Percentiles rank a stretch among this genome's conserved stretches.
phyloP scores from a whole-genome alignment of 2,797 vertebrate species.

The Gymnoscopelus braueri region DNA sequence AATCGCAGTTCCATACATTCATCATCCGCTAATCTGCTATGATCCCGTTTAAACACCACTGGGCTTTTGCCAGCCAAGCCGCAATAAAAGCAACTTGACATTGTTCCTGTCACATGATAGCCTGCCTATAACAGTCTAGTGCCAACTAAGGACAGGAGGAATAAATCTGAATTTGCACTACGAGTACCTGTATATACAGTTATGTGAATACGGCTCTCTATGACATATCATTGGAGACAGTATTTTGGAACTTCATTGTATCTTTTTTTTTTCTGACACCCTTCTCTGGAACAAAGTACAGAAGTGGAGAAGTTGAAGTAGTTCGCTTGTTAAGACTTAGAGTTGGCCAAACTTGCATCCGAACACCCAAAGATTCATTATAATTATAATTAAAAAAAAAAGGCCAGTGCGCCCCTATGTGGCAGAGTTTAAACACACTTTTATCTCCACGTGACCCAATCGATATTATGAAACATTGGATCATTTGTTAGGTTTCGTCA shows the following conservation, averaged over 20 bases:
- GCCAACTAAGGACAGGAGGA: conserved; percentile 38
- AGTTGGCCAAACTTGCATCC: conserved; percentile 17
- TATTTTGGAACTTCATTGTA: conserved; percentile 25
- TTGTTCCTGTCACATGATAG: conserved; percentile 57
- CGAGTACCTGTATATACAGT: conserved; percentile 12
- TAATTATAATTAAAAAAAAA: too few relatives aligned
- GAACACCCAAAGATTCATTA: conserved; percentile 27
- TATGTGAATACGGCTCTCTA: neutral
- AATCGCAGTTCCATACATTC: conserved; percentile 52
- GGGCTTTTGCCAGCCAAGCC: conserved; percentile 60
- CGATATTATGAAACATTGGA: conserved; percentile 57
- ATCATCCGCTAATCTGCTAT: conserved; percentile 50
- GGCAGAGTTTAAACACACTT: conserved; percentile 50
- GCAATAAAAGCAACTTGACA: conserved; percentile 69
- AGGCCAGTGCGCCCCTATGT: neutral
- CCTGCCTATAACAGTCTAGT: conserved; percentile 36
- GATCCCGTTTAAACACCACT: conserved; percentile 65
- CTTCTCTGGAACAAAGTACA: conserved; percentile 14
- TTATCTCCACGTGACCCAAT: conserved; percentile 56
- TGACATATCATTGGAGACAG: conserved; percentile 3
- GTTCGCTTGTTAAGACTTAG: neutral
- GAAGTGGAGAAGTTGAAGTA: conserved; percentile 3
- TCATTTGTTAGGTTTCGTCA: conserved; percentile 49
- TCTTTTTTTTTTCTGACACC: neutral
- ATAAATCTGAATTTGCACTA: conserved; percentile 42